A percentile compares a stretch with the other conserved stretches of the same genome.
phyloP scores from a whole-genome alignment of 2,797 vertebrate genomes.

The Phoxinus dragarum region DNA sequence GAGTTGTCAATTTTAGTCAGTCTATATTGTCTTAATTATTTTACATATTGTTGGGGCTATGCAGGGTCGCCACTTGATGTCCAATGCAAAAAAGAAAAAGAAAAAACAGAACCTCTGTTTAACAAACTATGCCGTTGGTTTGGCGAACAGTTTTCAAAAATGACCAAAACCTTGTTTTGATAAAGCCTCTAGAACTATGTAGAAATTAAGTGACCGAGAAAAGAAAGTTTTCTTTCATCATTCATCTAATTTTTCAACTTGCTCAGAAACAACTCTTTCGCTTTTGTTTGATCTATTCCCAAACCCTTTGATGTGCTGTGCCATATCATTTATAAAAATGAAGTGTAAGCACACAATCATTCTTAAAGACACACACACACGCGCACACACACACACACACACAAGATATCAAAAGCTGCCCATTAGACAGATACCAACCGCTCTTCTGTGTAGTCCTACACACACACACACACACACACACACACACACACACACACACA shows the following conservation, averaged over 20 bases:
- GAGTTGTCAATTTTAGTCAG: neutral
- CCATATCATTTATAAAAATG: constrained; percentile 39
- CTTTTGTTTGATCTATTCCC: constrained; percentile 36
- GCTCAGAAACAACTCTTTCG: neutral
- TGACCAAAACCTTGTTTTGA: constrained; percentile 4
- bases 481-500: too few species aligned
- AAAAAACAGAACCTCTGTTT: neutral
- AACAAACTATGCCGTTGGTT: neutral
- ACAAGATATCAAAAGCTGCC: neutral
- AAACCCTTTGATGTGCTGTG: constrained; percentile 31
- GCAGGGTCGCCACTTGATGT: neutral
- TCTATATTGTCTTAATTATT: neutral
- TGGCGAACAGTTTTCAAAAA: neutral
- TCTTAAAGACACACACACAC: constrained; percentile 21
- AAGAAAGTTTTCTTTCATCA: constrained; percentile 29
- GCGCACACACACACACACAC: constrained; percentile 4
- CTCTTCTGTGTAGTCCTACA: constrained; percentile 16
- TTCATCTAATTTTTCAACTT: constrained; percentile 24
- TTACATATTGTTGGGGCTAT: too few species aligned
- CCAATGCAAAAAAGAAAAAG: neutral
- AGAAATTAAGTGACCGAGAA: neutral
- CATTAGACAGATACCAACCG: constrained; percentile 21
- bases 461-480: neutral
- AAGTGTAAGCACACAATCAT: constrained; percentile 12
- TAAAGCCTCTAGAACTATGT: constrained; percentile 1